These are phyloP conservation scores for Archips crataeganus DNA, from an alignment of 2,888 invertebrate genomes.

Conservation along the genomic window DNA sequence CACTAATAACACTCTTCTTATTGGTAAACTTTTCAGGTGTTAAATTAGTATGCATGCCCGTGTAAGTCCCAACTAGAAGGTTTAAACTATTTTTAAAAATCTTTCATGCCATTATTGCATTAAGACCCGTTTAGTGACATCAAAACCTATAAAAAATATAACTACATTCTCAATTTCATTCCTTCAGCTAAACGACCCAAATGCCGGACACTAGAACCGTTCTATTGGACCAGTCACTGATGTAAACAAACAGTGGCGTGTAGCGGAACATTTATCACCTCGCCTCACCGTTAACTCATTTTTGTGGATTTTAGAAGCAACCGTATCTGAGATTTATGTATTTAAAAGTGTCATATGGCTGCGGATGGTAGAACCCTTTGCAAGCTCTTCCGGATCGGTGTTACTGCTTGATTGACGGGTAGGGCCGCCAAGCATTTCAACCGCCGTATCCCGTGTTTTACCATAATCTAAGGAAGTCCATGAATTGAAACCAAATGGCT, in stretches of 20 bases:
- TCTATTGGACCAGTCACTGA: constrained; percentile 27
- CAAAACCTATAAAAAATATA: not conserved
- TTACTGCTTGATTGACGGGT: not conserved
- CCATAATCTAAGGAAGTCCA: too few species aligned
- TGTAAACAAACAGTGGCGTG: constrained; percentile 22
- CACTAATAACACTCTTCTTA: too few species aligned
- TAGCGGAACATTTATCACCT: constrained; percentile 40
- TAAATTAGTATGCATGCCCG: too few species aligned
- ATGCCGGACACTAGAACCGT: constrained; percentile 25
- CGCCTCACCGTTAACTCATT: constrained; percentile 20
- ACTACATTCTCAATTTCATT: not conserved
- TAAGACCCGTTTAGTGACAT: not conserved
- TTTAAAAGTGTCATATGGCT: too few species aligned
- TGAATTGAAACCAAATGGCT: too few species aligned
- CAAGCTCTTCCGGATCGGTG: not conserved
- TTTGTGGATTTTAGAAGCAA: not conserved
- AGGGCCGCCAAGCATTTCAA: too few species aligned
- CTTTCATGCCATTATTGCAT: too few species aligned
- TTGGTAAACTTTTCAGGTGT: too few species aligned
- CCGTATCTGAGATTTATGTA: not conserved
- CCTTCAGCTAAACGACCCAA: constrained; percentile 12
- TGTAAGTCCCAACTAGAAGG: too few species aligned
- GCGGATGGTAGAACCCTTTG: too few species aligned
- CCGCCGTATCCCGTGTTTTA: too few species aligned
- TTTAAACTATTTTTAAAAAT: too few species aligned